Base-by-base conservation (phyloP, 2,113 vertebrate species). In the Ceyx cyanopectus region DNA sequence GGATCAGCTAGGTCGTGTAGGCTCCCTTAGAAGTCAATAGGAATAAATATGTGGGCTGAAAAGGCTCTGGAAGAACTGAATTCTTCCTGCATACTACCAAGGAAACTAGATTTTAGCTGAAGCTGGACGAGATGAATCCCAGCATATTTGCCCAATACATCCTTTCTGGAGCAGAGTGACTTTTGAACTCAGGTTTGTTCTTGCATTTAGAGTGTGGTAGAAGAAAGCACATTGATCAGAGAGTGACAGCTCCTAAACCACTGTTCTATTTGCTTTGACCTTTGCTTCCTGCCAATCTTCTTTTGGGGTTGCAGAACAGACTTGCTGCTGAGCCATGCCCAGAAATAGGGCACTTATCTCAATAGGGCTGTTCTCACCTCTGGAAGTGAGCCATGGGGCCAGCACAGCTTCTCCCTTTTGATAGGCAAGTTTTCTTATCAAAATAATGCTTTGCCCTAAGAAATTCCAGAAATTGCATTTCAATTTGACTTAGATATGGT, bases 301-400 rank as follows among this genome's bases (percentile, higher is more conserved):
- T 60, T 74, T 6, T 13, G 46, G 40, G 84, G 84, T 66, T 53
- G 72, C 60, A 69, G 75, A n/a, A 4, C 32, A 66, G 72, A 58
- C 62, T 29, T 24, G 67, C 77, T 76, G 73, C 66, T 51, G 70
- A 91, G 87, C 85, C 62, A 3, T 66, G 54, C 19, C 81, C 90
- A 82, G 75, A 89, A 95, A 94, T 73, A 95, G 77, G 78, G 56
- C 85, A 43, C 37, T 95, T 94, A 94, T 87, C 89, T 92, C 91
- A 48, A 84, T 75, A 62, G 72, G 65, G 56, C 74, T 67, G 62
- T 75, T 89, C 90, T 75, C 83, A 23, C 46, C 34, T 30, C 78
- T 72, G 26, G 78, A 79, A 54, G 45, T 77, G 54, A 93, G 51
- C 43, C 9, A 0, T 2, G 17, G 41, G 74, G 69, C 22, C 78